Percentiles rank a stretch among this genome's conserved stretches.
phyloP scores from a whole-genome alignment of 2,797 vertebrate genomes.

The Menidia menidia region DNA sequence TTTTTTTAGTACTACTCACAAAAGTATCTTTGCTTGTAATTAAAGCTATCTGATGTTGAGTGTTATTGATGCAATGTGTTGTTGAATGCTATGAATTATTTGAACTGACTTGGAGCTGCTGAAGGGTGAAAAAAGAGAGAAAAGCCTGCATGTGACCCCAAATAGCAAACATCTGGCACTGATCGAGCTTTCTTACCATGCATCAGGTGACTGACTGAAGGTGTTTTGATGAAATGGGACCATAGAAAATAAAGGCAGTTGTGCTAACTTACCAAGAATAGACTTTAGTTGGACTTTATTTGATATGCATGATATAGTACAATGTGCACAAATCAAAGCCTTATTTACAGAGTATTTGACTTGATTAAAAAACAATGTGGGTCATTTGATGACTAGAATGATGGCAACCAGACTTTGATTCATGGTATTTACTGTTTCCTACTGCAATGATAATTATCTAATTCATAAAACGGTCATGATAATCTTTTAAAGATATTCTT shows the following conservation, averaged over 20 bases:
- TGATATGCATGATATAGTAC: no score
- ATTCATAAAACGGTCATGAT: slow-evolving; percentile 16
- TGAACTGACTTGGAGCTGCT: background rate
- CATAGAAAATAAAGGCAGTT: background rate
- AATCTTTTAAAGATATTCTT: slow-evolving; percentile 24
- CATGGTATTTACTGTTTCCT: slow-evolving; percentile 26
- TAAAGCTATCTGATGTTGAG: no score
- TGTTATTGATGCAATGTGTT: no score
- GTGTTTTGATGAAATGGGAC: background rate
- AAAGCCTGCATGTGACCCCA: background rate
- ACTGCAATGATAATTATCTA: slow-evolving; percentile 12
- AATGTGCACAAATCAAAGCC: no score
- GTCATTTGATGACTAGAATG: slow-evolving; percentile 4
- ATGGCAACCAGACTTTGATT: slow-evolving; percentile 2
- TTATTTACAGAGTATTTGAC: no score
- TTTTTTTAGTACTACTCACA: background rate
- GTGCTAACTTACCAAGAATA: no score
- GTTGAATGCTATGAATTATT: no score
- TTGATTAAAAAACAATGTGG: background rate
- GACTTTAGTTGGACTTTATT: no score
- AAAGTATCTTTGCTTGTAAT: no score
- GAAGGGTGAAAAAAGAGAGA: background rate
- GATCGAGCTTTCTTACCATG: background rate
- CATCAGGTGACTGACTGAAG: background rate
- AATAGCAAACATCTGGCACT: background rate